Evolutionary conservation across 1,140 invertebrate species (phyloP), one percentile per base, ranked within the genome.

Genomic region (Ips nitidus): DNA sequence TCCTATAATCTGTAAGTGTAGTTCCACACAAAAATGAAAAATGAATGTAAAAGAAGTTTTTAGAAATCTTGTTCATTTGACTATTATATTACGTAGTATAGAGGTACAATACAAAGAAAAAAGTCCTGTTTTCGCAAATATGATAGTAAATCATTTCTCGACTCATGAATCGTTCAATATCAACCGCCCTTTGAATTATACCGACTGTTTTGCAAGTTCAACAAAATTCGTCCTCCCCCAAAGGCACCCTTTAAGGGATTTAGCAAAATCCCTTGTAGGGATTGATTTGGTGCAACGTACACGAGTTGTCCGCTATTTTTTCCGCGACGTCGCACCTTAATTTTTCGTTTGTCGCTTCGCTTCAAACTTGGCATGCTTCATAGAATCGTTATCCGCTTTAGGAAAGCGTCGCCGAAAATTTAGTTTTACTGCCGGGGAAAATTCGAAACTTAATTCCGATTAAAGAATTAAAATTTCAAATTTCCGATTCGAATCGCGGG

Each of bases 301-400:
- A 4, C 22, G 36, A 40, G 40, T 65, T 22, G 39, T 6, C 62
- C 50, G 62, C 52, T 65, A 65, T 65, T 52, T 65, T 56, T 65
- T 65, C 50, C 62, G 52, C 5, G 5, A 53, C 55, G 60, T 43
- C 64, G 59, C 42, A 69, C 66, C 66, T 72, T 72, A 72, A 72
- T 72, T 72, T 72, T 62, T 47, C 57, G 60, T 36, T 4, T 68
- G 70, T 71, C 70, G 60, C 45, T n/a, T 41, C 43, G 60, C 41
- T 63, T 71, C 52, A 56, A 58, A 66, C 47, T 55, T 71, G 68
- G 68, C 65, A 41, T 71, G 41, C 56, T 57, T 71, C 70, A 71
- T 71, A 60, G 22, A 52, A 45, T 71, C 70, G 61, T 50, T 47
- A 60, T 65, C 8, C 37, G 66, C 64, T 68, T 8, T 52, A 50